A percentile compares a stretch with the other conserved stretches of the same genome.
Evolutionary conservation across 2,888 invertebrate species (phyloP).

Genomic region (Entomobrya proxima): DNA sequence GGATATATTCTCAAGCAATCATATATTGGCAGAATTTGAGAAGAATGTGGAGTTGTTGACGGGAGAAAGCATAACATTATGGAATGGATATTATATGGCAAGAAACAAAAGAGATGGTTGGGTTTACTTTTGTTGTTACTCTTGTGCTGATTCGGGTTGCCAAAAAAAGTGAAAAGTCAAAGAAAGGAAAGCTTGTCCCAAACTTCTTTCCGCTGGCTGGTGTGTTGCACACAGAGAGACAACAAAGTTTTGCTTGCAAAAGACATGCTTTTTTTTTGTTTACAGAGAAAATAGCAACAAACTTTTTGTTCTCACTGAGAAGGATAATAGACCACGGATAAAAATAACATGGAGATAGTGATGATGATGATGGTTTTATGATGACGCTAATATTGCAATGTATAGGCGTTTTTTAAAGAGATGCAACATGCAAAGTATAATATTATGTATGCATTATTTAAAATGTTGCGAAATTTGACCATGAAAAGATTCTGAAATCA

Average conservation of each 20-base stretch:
- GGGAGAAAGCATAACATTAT: neutral
- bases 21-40: neutral
- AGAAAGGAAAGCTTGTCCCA: neutral
- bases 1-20: slow-evolving; percentile 2
- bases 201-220: neutral
- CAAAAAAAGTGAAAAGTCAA: slow-evolving; percentile 16
- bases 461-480: too few relatives aligned
- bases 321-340: slow-evolving; percentile 29
- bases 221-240: neutral
- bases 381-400: too few relatives aligned
- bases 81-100: neutral
- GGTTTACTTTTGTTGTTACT: slow-evolving; percentile 27
- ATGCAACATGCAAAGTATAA: too few relatives aligned
- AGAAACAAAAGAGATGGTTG: neutral
- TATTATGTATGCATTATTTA: too few relatives aligned
- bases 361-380: too few relatives aligned
- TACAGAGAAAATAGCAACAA: slow-evolving; percentile 37
- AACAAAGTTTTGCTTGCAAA: slow-evolving; percentile 35
- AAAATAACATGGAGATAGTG: slow-evolving; percentile 25
- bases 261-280: slow-evolving; percentile 27
- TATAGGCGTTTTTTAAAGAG: too few relatives aligned
- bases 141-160: too few relatives aligned
- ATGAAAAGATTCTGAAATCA: too few relatives aligned
- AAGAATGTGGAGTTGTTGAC: slow-evolving; percentile 5
- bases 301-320: slow-evolving; percentile 31